Base-by-base conservation (phyloP, 1,140 invertebrate species). In the Lordiphosa stackelbergi region DNA sequence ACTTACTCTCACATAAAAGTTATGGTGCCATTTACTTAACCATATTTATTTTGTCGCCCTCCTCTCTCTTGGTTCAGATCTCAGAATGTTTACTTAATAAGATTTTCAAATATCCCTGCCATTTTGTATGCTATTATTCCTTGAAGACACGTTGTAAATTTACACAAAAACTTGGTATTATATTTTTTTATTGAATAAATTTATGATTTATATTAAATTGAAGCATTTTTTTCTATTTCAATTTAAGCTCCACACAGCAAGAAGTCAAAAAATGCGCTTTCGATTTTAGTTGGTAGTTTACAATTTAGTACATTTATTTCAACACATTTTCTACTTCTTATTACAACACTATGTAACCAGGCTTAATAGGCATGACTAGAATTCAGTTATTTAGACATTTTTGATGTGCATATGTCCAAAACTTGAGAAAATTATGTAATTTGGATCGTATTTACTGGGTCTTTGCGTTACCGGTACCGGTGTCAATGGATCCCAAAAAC, bases 21-120 rank as follows among this genome's bases (percentile, higher is more conserved):
- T 64, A 69, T 72, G 72, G 77, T 81, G 75, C 77, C 75, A 81
- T 60, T 69, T 69, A 55, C 61, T 70, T 74, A 79, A 62, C 34
- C 53, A 79, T 60, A 56, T 59, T 68, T 19, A 42, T 19, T 53
- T 53, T 46, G 28, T 31, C 28, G 34, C 13, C 6, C 36, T 40
- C 53, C 12, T 47, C 40, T 19, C 60, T 31, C 6, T 31, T 31
- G 28, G 28, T 31, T 31, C 28, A 31, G 60, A 64, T 64, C 60
- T 64, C 60, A 64, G 42, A 64, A 64, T 35, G 43, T 64, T 43
- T 64, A 60, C 60, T 64, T 64, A 64, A 7, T 54, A 64, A 64
- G 60, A 54, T 72, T 71, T 37, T 19, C 16, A 62, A 41, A 45
- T 31, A 52, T 42, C 47, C 65, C 59, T 73, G 37, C 51, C 53